Percentiles rank a stretch among this genome's conserved stretches.
These are phyloP conservation scores for Cephus sareptanus DNA, from an alignment of 2,888 invertebrate species.

Conservation along the genomic window DNA sequence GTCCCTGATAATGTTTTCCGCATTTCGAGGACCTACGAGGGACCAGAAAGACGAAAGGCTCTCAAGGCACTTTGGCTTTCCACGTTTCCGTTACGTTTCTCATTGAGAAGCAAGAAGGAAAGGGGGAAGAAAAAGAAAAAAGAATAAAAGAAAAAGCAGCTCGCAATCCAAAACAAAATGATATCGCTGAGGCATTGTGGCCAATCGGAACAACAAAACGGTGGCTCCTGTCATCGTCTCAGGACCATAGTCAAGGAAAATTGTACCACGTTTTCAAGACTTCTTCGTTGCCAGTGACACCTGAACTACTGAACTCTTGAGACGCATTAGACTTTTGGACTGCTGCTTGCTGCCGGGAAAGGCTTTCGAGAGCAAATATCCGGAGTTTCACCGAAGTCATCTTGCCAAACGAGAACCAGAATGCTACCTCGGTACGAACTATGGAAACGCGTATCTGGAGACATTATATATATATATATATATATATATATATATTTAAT, in stretches of 20 bases:
- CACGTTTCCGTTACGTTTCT: no score
- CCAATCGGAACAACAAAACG: neutral
- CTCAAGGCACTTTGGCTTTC: no score
- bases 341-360: neutral
- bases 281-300: neutral
- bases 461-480: no score
- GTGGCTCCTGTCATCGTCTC: neutral
- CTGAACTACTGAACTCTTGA: neutral
- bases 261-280: neutral
- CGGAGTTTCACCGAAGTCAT: constrained; percentile 1
- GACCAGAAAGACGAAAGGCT: no score
- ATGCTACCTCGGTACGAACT: neutral
- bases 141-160: no score
- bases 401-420: neutral
- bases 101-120: no score
- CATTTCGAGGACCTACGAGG: no score
- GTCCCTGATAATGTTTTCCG: no score
- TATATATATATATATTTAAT: no score
- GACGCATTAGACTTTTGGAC: neutral
- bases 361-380: constrained; percentile 2
- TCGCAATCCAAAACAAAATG: neutral
- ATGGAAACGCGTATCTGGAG: neutral
- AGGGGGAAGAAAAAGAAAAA: no score
- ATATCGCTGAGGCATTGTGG: neutral
- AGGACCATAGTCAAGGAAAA: neutral